Base-by-base conservation (phyloP, 1,140 invertebrate genomes). In the Trachymyrmex cornetzi region DNA sequence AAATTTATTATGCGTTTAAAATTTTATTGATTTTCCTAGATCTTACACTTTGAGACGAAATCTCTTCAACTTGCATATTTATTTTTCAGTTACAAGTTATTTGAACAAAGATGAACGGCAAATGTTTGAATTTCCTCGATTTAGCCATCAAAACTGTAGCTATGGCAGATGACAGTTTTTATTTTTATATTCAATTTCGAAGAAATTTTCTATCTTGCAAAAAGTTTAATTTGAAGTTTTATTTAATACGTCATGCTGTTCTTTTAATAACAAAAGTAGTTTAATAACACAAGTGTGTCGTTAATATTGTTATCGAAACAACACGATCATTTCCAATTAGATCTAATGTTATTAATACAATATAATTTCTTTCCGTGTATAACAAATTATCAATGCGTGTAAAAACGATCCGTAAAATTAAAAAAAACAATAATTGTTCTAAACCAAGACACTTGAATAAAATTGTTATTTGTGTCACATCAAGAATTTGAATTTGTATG, bases 391-490 rank as follows among this genome's bases (percentile, higher is more conserved):
- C 0, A 44, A 12, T 3, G 19, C 4, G 16, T 64, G 6, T 61
- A 64, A 63, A 64, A 64, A 9, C 30, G 3, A 14, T 14, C 19
- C 11, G 7, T 63, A 14, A 27, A 48, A 64, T 14, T 14, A 38
- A 59, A 59, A 44, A 64, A 48, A 34, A 34, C 5, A 34, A 44
- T 7, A n/a, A 3, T 44, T 38, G n/a, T 12, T n/a, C 3, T 6
- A 12, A 9, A 63, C 9, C 6, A 77, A 77, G 12, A 64, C 27
- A 30, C 55, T 77, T 67, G n/a, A n/a, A 69, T 80, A 38, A 50
- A 80, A 53, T 44, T 69, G 61, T 79, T 67, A 53, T 69, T 34
- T 38, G 6, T n/a, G 27, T 67, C 44, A 34, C 38, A 63, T 61
- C 14, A 34, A 69, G 27, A 11, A 55, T 53, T 69, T 12, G 61